These are phyloP conservation scores for Aspidoscelis tigris DNA, from an alignment of 2,113 vertebrate species.

Conservation along the genomic window DNA sequence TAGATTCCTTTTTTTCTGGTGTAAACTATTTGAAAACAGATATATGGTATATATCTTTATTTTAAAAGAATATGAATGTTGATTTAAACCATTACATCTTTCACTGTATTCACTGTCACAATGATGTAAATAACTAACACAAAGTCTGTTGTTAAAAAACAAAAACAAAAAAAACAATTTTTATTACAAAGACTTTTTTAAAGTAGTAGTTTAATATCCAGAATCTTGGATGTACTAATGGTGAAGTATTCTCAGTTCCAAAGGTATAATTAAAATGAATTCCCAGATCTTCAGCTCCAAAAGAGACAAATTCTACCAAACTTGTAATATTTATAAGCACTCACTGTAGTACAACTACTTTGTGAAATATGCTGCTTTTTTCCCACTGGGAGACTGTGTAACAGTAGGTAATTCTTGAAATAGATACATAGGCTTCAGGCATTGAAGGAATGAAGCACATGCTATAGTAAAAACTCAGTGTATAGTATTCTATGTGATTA, in stretches of 20 bases:
- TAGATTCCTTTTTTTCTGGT: neutral
- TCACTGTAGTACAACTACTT: neutral
- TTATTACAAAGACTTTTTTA: slow-evolving; percentile 6
- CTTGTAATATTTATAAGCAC: neutral
- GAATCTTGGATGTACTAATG: slow-evolving; percentile 9
- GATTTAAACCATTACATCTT: slow-evolving; percentile 2
- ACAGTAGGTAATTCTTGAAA: neutral
- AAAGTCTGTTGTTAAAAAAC: neutral
- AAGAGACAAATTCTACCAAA: accelerated
- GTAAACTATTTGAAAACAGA: slow-evolving; percentile 18
- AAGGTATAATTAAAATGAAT: neutral
- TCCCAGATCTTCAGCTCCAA: neutral
- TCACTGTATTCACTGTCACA: slow-evolving; percentile 16
- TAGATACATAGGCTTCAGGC: neutral
- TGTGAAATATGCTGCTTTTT: neutral
- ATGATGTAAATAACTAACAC: slow-evolving; percentile 15
- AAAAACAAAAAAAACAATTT: accelerated
- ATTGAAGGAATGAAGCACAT: slow-evolving; percentile 33
- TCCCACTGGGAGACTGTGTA: neutral
- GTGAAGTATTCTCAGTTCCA: slow-evolving; percentile 7
- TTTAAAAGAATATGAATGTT: neutral
- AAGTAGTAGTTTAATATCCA: slow-evolving; percentile 3
- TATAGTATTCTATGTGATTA: slow-evolving; percentile 16
- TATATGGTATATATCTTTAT: neutral
- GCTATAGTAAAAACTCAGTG: neutral